Percentiles rank a stretch among this genome's conserved stretches.
Conservation (phyloP, 1,140 invertebrate genomes). For the Drosophila sproati region DNA sequence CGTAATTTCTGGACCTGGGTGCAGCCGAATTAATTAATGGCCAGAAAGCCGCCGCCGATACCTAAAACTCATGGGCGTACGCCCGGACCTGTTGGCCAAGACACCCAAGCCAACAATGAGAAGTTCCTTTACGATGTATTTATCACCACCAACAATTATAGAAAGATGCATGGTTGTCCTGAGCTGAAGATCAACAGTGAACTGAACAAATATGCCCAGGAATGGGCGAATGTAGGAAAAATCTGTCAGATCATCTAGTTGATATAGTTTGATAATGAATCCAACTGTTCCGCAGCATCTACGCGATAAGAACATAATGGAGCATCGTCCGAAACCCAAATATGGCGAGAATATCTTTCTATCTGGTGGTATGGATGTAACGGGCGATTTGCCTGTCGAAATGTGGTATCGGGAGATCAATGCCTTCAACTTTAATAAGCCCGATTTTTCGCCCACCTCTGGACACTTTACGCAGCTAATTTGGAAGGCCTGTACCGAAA, state of each 20-base stretch:
- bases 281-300: constrained; percentile 40
- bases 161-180: constrained; percentile 66
- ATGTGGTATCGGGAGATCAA: constrained; percentile 88
- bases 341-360: constrained; percentile 75
- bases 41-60: constrained; percentile 41
- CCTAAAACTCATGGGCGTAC: constrained; percentile 56
- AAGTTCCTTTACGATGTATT: constrained; percentile 60
- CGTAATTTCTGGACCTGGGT: constrained; percentile 27
- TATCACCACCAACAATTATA: constrained; percentile 54
- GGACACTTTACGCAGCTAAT: constrained; percentile 90
- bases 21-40: constrained; percentile 29
- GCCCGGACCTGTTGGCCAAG: constrained; percentile 59
- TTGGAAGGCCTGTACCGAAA: constrained; percentile 89
- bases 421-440: constrained; percentile 85
- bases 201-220: constrained; percentile 58
- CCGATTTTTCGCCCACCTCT: constrained; percentile 71
- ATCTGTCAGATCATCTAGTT: neutral
- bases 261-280: neutral
- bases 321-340: constrained; percentile 65
- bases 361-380: constrained; percentile 83
- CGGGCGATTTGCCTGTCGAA: constrained; percentile 86
- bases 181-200: constrained; percentile 45
- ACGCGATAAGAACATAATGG: constrained; percentile 66
- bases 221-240: constrained; percentile 69
- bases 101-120: constrained; percentile 66